Conservation (phyloP, 2,888 invertebrate genomes). For the Serripes groenlandicus region DNA sequence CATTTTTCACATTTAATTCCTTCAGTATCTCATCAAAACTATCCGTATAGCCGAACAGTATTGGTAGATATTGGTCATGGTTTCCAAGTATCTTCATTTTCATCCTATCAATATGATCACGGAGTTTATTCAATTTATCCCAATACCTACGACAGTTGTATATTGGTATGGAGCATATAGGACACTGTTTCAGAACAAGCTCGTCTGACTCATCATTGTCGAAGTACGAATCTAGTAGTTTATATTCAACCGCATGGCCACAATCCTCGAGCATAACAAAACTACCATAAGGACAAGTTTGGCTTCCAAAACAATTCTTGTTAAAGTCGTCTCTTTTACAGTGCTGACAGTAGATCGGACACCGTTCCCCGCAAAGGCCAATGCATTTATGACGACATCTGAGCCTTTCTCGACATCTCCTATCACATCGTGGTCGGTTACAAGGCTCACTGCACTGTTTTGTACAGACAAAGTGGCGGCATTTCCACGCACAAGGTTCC, state of each 20-base stretch:
- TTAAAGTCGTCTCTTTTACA: constrained; percentile 87
- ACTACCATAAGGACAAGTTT: constrained; percentile 86
- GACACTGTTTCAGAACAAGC: too few species aligned
- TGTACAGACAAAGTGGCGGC: constrained; percentile 80
- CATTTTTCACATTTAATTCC: too few species aligned
- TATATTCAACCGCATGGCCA: constrained; percentile 83
- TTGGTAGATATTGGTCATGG: too few species aligned
- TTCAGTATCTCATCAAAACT: too few species aligned
- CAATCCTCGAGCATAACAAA: constrained; percentile 82
- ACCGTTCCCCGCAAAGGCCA: constrained; percentile 92
- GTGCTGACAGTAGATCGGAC: constrained; percentile 89
- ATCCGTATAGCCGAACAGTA: too few species aligned
- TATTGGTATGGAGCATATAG: too few species aligned
- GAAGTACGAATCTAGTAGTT: constrained; percentile 85
- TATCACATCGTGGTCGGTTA: constrained; percentile 77
- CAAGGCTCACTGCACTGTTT: constrained; percentile 84
- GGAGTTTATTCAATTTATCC: too few species aligned
- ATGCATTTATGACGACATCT: constrained; percentile 86
- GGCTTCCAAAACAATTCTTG: constrained; percentile 87
- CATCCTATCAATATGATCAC: too few species aligned
- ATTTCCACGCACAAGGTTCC: constrained; percentile 84
- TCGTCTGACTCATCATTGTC: too few species aligned
- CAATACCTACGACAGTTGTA: too few species aligned
- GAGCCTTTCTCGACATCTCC: constrained; percentile 65
- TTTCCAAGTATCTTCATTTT: too few species aligned